Base-by-base conservation (phyloP, 2,888 invertebrate genomes). In the Macaria liturata region DNA sequence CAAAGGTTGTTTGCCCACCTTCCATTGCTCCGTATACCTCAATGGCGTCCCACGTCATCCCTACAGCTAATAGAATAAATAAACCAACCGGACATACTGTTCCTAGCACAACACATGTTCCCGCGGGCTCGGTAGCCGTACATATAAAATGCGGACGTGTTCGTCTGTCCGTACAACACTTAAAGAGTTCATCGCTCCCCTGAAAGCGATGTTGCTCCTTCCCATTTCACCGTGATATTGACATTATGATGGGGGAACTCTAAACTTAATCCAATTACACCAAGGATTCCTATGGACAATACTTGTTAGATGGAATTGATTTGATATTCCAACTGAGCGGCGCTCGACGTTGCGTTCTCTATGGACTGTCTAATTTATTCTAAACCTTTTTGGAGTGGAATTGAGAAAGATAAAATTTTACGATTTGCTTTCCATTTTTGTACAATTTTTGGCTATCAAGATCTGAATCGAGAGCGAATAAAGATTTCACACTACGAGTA, bases 141-240 rank as follows among this genome's bases (percentile, higher is more conserved):
- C 59, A 60, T 74, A 76, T 84, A 83, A 84, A 88, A 88, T 76
- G 76, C 86, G 86, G 84, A 82, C 83, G 83, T 80, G 73, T 80
- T 72, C 72, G 83, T 85, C 81, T 83, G 81, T 87, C 81, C 72
- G 78, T 81, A 78, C 77, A 75, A 76, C 78, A 81, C 81, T 81
- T 86, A 80, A 84, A 84, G 75, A 84, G 88, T 84, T 84, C 84
- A 82, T 64, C 81, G 86, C 77, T 76, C 69, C 50, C 80, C 75
- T 72, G 75, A 78, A 78, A 79, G 72, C 51, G 45, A 51, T 51
- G 44, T 32, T 70, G 72, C 68, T 69, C 63, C 59, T 62, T 66
- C 59, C 59, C 66, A 67, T 66, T 65, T 69, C 71, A 66, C 66
- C 54, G 61, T 32, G 57, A 69, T 63, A 69, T 72, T 72, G 68